These are phyloP conservation scores for Tenthredo scrophulariae DNA, from an alignment of 2,888 invertebrate species.

Conservation along the genomic window DNA sequence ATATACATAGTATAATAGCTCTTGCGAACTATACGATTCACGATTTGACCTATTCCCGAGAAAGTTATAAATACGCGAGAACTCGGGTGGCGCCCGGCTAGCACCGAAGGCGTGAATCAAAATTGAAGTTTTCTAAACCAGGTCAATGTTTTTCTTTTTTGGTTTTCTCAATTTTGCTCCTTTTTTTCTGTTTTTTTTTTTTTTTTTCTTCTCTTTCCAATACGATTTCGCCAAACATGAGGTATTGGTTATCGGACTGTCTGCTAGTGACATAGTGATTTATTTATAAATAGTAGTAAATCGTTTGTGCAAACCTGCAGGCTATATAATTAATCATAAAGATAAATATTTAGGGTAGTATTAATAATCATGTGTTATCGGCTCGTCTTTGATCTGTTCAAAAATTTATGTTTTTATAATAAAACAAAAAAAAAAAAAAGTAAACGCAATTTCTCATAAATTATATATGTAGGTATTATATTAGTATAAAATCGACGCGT, in stretches of 20 bases:
- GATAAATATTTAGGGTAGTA: not conserved
- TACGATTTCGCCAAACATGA: not conserved
- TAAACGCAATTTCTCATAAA: no score
- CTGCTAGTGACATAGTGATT: not conserved
- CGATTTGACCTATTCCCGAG: conserved; percentile 6
- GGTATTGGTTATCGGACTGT: not conserved
- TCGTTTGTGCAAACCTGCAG: not conserved
- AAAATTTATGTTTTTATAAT: no score
- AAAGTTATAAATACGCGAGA: conserved; percentile 1
- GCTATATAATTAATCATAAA: not conserved
- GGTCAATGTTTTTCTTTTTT: not conserved
- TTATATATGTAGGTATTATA: no score
- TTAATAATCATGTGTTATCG: not conserved
- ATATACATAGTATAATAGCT: not conserved
- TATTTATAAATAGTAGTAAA: not conserved
- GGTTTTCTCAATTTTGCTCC: not conserved
- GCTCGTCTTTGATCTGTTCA: not conserved
- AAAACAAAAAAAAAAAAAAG: no score
- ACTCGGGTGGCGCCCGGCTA: not conserved
- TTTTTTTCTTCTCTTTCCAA: not conserved
- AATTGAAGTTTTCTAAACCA: conserved; percentile 13
- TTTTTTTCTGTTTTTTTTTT: not conserved
- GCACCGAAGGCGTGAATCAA: conserved; percentile 1
- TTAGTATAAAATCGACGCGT: no score
- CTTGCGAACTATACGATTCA: not conserved